Evolutionary conservation across 2,797 vertebrate species (phyloP).

Genomic region (Clarias platycephalus): DNA sequence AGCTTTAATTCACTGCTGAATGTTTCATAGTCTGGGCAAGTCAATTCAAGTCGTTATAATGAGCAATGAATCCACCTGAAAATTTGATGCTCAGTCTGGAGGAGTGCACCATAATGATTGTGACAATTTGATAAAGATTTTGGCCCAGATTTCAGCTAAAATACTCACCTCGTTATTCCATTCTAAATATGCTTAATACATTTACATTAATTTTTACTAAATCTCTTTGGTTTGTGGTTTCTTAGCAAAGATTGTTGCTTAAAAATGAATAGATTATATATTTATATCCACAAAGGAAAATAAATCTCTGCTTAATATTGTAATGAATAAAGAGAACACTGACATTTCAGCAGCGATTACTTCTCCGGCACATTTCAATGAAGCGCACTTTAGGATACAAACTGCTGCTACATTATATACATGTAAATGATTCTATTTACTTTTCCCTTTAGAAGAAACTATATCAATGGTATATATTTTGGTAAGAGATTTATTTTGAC

Average conservation of each 20-base stretch:
- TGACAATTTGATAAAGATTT: background rate
- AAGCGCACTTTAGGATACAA: background rate
- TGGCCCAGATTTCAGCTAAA: background rate
- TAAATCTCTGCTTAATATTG: background rate
- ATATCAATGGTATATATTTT: slow-evolving; percentile 19
- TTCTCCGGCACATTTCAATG: background rate
- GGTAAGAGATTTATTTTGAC: background rate
- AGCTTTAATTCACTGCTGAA: background rate
- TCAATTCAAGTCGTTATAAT: background rate
- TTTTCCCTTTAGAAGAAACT: background rate
- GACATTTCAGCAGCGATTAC: background rate
- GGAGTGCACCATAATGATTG: background rate
- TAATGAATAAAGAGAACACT: background rate
- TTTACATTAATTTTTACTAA: background rate
- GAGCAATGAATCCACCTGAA: too few relatives aligned
- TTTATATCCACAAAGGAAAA: background rate
- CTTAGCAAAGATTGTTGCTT: background rate
- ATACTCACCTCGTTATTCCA: background rate
- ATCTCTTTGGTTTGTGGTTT: background rate
- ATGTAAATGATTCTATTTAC: background rate
- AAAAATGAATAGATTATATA: background rate
- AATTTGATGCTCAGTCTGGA: background rate
- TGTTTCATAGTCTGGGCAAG: background rate
- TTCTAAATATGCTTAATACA: background rate
- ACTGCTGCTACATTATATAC: background rate